Evolutionary conservation across 2,797 vertebrate species (phyloP).

Genomic region (Poecilia wingei): DNA sequence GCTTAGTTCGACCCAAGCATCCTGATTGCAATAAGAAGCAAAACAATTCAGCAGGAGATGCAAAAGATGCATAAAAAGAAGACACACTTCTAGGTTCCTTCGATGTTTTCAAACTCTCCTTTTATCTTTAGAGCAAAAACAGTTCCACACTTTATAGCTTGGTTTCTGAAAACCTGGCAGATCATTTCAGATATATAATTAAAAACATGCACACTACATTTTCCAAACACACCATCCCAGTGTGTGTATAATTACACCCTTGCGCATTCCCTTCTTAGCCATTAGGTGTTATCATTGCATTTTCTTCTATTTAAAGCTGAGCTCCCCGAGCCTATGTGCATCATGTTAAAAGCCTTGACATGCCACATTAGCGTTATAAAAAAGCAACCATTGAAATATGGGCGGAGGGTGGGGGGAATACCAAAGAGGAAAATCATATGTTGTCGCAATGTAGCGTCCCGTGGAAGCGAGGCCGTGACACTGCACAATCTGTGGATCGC

Average conservation of each 20-base stretch:
- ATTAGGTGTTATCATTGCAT: conserved; percentile 66
- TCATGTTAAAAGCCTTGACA: conserved; percentile 91
- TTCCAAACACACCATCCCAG: not conserved
- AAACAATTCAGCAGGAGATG: not conserved
- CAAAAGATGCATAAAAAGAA: not conserved
- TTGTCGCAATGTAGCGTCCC: conserved; percentile 51
- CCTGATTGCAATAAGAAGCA: not conserved
- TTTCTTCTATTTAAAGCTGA: conserved; percentile 88
- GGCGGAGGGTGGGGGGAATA: conserved; percentile 47
- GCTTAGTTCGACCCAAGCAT: not conserved
- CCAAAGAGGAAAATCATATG: conserved; percentile 60
- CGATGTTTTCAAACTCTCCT: not conserved
- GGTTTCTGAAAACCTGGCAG: conserved; percentile 1
- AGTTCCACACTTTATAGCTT: not conserved
- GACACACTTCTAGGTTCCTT: not conserved
- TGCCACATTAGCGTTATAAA: conserved; percentile 89
- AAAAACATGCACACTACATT: conserved; percentile 14
- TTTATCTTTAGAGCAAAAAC: conserved; percentile 1
- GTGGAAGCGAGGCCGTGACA: conserved; percentile 52
- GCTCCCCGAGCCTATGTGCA: conserved; percentile 85
- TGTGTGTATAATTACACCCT: conserved; percentile 29
- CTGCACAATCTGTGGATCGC: conserved; percentile 53
- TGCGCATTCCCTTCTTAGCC: conserved; percentile 34
- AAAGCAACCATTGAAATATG: conserved; percentile 65
- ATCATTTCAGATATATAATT: conserved; percentile 4